Evolutionary conservation across 2,113 vertebrate species (phyloP), one percentile per base, ranked within the genome.

Genomic region (Trichomycterus rosablanca): DNA sequence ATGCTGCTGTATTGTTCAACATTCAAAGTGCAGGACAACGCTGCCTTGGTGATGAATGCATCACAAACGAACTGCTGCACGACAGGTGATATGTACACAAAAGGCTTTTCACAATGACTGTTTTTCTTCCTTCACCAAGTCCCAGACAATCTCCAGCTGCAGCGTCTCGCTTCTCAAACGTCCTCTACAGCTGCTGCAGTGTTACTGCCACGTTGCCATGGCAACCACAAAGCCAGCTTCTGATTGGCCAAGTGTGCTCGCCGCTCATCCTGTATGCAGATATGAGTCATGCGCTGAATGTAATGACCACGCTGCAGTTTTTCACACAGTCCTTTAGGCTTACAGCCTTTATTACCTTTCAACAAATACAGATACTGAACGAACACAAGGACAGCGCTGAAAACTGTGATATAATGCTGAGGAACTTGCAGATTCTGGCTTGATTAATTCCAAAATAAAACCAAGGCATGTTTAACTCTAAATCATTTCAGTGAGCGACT

Each of bases 111-210:
- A n/a, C n/a, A n/a, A n/a, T n/a, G n/a, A n/a, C n/a, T n/a, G n/a
- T n/a, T n/a, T n/a, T n/a, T n/a, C n/a, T n/a, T n/a, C n/a, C n/a
- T n/a, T n/a, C n/a, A n/a, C n/a, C n/a, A n/a, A n/a, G n/a, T n/a
- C n/a, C 46, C 57, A 2, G 2, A 45, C 14, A 4, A 51, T 16
- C 20, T 26, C 52, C 46, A 23, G 14, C 57, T 51, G 32, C 12
- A n/a, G 54, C 52, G 30, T 39, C 39, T 40, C 18, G 1, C 15
- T 20, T 37, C 59, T 56, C 63, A 59, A 63, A 66, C 56, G 74
- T 46, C 64, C 65, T 59, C 61, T 56, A 60, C 76, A 80, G 81
- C 78, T 83, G 79, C 74, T 80, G 68, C 79, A 59, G 56, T 81
- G 74, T 79, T 63, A 76, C 68, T 70, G 71, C 53, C 62, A 11